These are phyloP conservation scores for Cotesia vestalis DNA, from an alignment of 1,140 invertebrate genomes.

Conservation along the genomic window DNA sequence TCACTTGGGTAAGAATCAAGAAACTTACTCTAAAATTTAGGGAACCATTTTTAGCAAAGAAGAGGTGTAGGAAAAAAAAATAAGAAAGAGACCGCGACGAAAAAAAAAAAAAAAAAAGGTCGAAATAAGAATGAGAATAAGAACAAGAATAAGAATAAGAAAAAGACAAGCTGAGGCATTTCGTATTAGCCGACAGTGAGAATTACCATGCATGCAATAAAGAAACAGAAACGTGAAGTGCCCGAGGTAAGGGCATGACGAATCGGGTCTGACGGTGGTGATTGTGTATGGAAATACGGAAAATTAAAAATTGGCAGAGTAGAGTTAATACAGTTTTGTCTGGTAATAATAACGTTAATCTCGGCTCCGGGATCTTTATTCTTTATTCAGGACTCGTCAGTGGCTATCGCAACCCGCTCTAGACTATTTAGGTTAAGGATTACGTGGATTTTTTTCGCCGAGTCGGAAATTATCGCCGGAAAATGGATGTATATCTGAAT, in stretches of 20 bases:
- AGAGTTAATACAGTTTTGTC: neutral
- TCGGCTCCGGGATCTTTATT: neutral
- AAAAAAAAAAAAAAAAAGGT: neutral
- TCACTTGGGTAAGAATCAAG: no score
- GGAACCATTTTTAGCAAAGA: no score
- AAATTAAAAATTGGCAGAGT: constrained; percentile 25
- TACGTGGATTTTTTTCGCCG: no score
- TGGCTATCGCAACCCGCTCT: no score
- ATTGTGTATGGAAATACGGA: constrained; percentile 21
- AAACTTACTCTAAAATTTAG: no score
- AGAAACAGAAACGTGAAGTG: neutral
- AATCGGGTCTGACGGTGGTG: constrained; percentile 2
- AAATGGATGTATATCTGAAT: neutral
- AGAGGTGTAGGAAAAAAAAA: no score
- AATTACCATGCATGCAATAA: neutral
- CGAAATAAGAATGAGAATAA: neutral
- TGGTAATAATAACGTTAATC: neutral
- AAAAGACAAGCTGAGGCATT: neutral
- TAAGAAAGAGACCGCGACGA: no score
- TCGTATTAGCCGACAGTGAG: neutral
- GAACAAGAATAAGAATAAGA: neutral
- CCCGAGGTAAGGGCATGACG: constrained; percentile 13
- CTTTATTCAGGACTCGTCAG: constrained; percentile 3
- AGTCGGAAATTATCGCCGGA: neutral
- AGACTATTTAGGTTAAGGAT: no score